Evolutionary conservation across 2,113 vertebrate species (phyloP).

Genomic region (Cinclus mexicanus): DNA sequence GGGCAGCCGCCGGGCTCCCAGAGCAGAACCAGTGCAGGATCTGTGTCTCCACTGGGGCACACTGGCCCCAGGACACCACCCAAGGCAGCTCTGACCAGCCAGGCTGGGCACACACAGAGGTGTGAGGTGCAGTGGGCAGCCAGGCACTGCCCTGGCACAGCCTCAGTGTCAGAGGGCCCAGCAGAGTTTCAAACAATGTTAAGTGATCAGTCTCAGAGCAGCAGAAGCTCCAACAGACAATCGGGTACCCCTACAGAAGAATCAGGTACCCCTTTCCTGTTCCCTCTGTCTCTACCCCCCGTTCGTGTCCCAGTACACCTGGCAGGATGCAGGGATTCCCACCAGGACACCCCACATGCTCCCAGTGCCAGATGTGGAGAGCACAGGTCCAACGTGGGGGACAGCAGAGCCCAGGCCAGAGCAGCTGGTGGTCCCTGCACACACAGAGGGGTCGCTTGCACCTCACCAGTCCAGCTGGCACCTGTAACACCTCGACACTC

Average conservation of each 20-base stretch:
- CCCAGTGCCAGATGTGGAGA: rapidly evolving
- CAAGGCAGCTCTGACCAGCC: rapidly evolving
- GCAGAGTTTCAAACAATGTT: rapidly evolving
- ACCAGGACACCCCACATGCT: rapidly evolving
- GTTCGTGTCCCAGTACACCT: rapidly evolving
- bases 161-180: background rate
- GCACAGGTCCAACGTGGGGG: rapidly evolving
- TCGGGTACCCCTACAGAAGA: background rate
- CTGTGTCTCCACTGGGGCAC: rapidly evolving
- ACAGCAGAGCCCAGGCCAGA: background rate
- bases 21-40: rapidly evolving
- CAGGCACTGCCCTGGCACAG: background rate
- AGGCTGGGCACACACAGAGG: background rate
- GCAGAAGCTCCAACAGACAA: background rate
- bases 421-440: rapidly evolving
- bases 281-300: background rate
- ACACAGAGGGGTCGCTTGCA: rapidly evolving
- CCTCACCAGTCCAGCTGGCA: rapidly evolving
- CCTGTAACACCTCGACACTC: rapidly evolving
- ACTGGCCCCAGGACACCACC: rapidly evolving
- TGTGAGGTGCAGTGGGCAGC: no score
- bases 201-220: no score
- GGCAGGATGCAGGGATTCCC: rapidly evolving
- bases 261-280: rapidly evolving
- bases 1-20: background rate